A percentile compares a stretch with the other conserved stretches of the same genome.
Conservation (phyloP, 2,888 invertebrate species). For the Digitonthophagus gazella region DNA sequence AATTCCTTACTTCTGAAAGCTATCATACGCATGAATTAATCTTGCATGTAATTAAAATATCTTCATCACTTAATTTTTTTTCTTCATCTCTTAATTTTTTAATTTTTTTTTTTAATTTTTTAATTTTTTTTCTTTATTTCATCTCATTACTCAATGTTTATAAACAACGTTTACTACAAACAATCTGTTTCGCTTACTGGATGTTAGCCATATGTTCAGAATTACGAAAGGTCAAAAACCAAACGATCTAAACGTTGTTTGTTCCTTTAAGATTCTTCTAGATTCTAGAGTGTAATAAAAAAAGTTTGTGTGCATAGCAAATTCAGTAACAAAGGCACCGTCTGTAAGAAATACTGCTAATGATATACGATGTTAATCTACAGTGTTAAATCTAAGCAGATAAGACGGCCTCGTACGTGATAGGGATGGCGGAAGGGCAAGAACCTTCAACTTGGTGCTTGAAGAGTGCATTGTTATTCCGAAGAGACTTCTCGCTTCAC, state of each 20-base stretch:
- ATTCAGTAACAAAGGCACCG: too few species aligned
- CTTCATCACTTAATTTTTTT: too few species aligned
- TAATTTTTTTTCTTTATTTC: too few species aligned
- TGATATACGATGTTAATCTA: not conserved
- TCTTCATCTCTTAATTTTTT: too few species aligned
- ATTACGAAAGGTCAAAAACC: not conserved
- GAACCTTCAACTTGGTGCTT: conserved; percentile 12
- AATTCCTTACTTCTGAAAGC: not conserved
- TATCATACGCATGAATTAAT: too few species aligned
- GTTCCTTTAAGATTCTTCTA: too few species aligned
- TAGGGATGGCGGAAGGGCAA: conserved; percentile 9
- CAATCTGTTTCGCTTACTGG: not conserved
- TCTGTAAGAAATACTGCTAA: too few species aligned
- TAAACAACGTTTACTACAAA: not conserved
- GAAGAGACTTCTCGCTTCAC: conserved; percentile 1
- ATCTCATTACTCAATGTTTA: too few species aligned
- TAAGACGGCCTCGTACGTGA: not conserved
- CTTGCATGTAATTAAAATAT: too few species aligned
- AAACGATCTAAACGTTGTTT: not conserved
- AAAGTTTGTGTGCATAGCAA: too few species aligned
- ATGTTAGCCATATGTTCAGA: not conserved
- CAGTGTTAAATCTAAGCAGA: not conserved
- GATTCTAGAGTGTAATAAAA: too few species aligned
- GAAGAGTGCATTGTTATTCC: not conserved
- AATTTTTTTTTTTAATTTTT: too few species aligned